A percentile compares a stretch with the other conserved stretches of the same genome.
phyloP scores from a whole-genome alignment of 2,888 invertebrate genomes.

The Alentia gelatinosa region DNA sequence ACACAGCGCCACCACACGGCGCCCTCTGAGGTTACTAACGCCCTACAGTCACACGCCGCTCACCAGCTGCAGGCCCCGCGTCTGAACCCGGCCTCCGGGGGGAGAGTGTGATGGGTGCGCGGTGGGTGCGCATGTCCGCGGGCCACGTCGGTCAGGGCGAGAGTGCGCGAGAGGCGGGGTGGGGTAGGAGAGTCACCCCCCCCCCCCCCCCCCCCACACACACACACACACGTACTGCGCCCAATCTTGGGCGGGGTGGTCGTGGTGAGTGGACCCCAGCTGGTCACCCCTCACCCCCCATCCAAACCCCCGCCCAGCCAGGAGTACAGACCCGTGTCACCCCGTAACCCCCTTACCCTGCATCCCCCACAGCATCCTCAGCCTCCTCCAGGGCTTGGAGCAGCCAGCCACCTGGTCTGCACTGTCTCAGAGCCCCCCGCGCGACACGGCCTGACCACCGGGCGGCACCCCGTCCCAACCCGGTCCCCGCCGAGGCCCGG shows the following conservation, averaged over 20 bases:
- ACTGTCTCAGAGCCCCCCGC: neutral
- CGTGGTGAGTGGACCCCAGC: neutral
- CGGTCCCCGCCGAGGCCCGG: neutral
- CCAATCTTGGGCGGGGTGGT: neutral
- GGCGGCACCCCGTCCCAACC: neutral
- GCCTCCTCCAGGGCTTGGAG: neutral
- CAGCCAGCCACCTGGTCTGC: neutral
- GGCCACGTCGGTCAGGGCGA: neutral
- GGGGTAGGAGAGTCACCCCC: neutral
- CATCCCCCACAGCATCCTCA: neutral
- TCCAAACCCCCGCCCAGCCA: neutral
- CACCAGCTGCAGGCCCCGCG: neutral
- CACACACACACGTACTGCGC: neutral
- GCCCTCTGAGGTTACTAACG: slow-evolving; percentile 35
- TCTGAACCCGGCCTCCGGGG: too few species aligned
- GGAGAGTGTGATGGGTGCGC: too few species aligned
- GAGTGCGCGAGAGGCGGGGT: neutral
- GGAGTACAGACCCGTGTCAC: neutral
- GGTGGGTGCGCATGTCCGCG: neutral
- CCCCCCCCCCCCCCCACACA: neutral
- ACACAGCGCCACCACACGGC: neutral
- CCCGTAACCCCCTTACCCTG: neutral
- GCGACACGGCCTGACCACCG: slow-evolving; percentile 22
- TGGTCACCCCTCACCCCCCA: slow-evolving; percentile 7
- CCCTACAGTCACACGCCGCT: slow-evolving; percentile 7